phyloP scores from a whole-genome alignment of 2,113 vertebrate species.

The Paraplagusia blochii region DNA sequence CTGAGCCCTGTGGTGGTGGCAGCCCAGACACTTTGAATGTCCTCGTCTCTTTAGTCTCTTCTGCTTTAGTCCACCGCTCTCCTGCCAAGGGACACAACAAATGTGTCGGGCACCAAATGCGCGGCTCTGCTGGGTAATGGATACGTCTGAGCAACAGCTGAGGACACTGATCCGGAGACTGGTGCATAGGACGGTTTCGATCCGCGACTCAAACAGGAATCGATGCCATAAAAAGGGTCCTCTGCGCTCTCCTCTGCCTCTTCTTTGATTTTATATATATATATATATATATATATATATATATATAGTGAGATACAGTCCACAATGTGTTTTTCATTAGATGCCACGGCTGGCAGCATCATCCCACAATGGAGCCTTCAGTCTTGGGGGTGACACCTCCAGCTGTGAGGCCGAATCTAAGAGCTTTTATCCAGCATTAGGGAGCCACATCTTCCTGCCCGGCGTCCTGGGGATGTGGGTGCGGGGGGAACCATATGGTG shows the following conservation, averaged over 20 bases:
- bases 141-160: slow-evolving; percentile 60
- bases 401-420: slow-evolving; percentile 69
- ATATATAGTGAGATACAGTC: slow-evolving; percentile 51
- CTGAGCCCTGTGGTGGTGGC: background rate
- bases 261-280: too few species aligned
- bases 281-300: too few species aligned
- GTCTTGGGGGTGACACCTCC: slow-evolving; percentile 71
- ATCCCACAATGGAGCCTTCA: slow-evolving; percentile 54
- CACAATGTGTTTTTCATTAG: slow-evolving; percentile 89
- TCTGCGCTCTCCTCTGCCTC: too few species aligned
- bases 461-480: slow-evolving; percentile 34
- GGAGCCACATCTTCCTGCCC: slow-evolving; percentile 42
- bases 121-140: slow-evolving; percentile 24
- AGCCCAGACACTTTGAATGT: slow-evolving; percentile 3
- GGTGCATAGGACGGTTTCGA: too few species aligned
- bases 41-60: slow-evolving; percentile 7
- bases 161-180: slow-evolving; percentile 15
- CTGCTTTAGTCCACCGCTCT: slow-evolving; percentile 1
- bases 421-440: slow-evolving; percentile 60
- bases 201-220: too few species aligned
- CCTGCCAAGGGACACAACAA: slow-evolving; percentile 35
- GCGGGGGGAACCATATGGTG: slow-evolving; percentile 63
- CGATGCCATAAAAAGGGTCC: too few species aligned
- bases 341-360: slow-evolving; percentile 23
- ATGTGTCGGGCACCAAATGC: slow-evolving; percentile 54